Evolutionary conservation across 1,140 invertebrate genomes (phyloP), one percentile per base, ranked within the genome.

Genomic region (Drosophila mojavensis): DNA sequence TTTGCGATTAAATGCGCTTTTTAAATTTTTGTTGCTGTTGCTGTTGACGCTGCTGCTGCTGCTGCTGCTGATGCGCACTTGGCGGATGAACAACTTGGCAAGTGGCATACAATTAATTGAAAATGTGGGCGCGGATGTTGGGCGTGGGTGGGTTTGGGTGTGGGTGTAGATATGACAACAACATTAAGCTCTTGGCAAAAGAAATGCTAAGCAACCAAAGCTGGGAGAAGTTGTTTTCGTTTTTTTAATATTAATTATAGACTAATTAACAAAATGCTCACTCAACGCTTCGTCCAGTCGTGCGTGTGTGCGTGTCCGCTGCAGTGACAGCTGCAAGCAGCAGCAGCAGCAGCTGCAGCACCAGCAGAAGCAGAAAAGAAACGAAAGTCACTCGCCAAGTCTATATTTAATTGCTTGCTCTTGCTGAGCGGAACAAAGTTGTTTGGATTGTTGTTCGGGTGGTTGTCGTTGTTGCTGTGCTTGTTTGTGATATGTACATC

Each of bases 241-340:
- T 10, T 60, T 30, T 30, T 30, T 5, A 30, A 63, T 76, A 88
- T 88, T 88, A 86, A 88, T 88, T 79, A 82, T 79, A 67, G 73
- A 70, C 77, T 83, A 86, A 88, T 88, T 86, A 88, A 83, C 60
- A 73, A 78, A 78, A 78, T 66, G 62, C 76, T 75, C 39, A 78
- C 76, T 75, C 45, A 75, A 75, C 65, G 65, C 71, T 6, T 7
- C 64, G 48, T 54, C 45, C 71, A 75, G 63, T 85, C 83, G 82
- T 86, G 82, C 83, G 58, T 82, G 67, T 75, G 79, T 79, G 75
- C 66, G 81, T 78, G 82, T 75, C 76, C 80, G 59, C 45, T 17
- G 36, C 50, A 45, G 36, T 69, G 60, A 63, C 58, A 75, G 53
- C 28, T 61, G 56, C 69, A 45, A 33, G 43, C 28, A 54, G 55